These are phyloP conservation scores for Desmophyllum pertusum DNA, from an alignment of 92 coral and sea anemone species.

Conservation along the genomic window DNA sequence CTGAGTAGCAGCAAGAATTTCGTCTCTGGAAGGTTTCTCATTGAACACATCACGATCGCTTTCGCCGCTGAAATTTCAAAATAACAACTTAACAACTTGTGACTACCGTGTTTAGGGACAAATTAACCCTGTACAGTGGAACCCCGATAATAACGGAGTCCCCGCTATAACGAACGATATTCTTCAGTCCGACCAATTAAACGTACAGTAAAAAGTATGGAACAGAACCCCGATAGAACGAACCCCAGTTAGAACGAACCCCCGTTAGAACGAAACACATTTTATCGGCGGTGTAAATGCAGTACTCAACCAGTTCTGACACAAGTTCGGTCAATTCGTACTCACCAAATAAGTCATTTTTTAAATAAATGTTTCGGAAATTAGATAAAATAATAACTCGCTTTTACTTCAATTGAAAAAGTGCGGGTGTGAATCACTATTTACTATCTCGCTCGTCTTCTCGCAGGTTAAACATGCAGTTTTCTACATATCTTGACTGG, in stretches of 20 bases:
- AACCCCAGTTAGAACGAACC: background rate
- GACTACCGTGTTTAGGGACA: background rate
- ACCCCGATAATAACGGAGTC: too few relatives aligned
- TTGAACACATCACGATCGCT: slow-evolving; percentile 96
- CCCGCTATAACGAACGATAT: too few relatives aligned
- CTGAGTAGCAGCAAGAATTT: slow-evolving; percentile 94
- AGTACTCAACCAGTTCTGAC: background rate
- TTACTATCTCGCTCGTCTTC: too few relatives aligned
- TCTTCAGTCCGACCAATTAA: too few relatives aligned
- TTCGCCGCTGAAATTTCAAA: slow-evolving; percentile 69
- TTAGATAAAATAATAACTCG: background rate
- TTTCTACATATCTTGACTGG: too few relatives aligned
- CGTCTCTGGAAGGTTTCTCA: slow-evolving; percentile 98
- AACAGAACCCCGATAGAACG: background rate
- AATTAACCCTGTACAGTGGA: background rate
- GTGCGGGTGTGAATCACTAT: too few relatives aligned
- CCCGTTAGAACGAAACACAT: background rate
- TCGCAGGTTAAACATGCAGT: background rate
- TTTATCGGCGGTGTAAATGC: too few relatives aligned
- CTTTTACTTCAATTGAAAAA: too few relatives aligned
- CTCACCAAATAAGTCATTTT: background rate
- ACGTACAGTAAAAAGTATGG: background rate
- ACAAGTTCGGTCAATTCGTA: background rate
- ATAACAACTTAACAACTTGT: too few relatives aligned
- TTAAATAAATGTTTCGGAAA: background rate